Evolutionary conservation across 2,113 vertebrate species (phyloP).

Genomic region (Trogon surrucura): DNA sequence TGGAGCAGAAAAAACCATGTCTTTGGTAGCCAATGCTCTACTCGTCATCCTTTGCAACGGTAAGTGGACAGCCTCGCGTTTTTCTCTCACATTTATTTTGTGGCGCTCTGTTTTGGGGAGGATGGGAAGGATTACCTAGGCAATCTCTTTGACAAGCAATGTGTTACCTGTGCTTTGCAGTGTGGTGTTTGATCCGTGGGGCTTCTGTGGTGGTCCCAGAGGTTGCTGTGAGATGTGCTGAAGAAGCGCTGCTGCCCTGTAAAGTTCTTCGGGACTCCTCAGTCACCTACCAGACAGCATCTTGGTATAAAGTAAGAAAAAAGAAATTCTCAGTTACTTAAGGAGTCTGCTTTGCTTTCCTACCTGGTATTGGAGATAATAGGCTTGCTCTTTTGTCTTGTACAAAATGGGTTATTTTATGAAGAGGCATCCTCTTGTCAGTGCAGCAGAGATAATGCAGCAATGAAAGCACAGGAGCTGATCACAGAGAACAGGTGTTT

Average conservation of each 20-base stretch:
- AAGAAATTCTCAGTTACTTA: not conserved
- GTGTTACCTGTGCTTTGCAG: conserved; percentile 61
- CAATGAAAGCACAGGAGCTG: not conserved
- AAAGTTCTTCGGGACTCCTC: conserved; percentile 27
- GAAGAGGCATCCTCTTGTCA: not conserved
- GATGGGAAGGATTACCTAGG: not conserved
- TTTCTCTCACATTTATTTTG: not conserved
- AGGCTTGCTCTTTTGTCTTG: not conserved
- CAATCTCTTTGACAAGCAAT: not conserved
- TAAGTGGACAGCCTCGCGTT: conserved; percentile 23
- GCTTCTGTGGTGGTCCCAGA: not conserved
- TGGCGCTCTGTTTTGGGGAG: not conserved
- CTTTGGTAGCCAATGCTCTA: not conserved
- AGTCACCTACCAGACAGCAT: not conserved
- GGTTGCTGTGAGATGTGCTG: conserved; percentile 67
- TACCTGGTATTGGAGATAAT: not conserved
- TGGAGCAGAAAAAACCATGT: conserved; percentile 12
- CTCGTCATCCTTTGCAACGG: conserved; percentile 67
- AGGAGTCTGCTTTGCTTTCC: not conserved
- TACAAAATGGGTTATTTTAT: not conserved
- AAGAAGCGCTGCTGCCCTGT: conserved; percentile 74
- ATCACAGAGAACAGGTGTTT: fast-evolving
- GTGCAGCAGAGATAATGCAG: not conserved
- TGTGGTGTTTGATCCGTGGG: conserved; percentile 44
- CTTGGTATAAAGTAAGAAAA: conserved; percentile 77